These are phyloP conservation scores for Garrulus glandarius DNA, from an alignment of 2,797 vertebrate species.

Conservation along the genomic window DNA sequence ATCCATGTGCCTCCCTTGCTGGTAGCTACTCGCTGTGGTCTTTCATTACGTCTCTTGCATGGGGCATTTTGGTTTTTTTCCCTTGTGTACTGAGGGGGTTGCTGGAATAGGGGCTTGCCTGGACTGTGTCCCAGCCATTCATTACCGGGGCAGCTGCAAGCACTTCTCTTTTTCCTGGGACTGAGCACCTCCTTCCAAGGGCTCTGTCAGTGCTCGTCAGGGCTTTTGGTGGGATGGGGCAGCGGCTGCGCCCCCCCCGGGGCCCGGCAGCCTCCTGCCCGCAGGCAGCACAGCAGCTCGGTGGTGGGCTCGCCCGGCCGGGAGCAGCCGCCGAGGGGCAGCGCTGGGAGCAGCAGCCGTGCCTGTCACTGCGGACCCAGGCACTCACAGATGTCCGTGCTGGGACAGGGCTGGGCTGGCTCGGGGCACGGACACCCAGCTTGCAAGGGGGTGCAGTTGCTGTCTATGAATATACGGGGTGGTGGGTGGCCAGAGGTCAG, in stretches of 20 bases:
- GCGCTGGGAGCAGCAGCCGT: not conserved
- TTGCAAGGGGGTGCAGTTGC: not conserved
- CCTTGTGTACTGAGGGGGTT: not conserved
- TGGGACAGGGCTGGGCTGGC: not conserved
- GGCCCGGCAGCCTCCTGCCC: not conserved
- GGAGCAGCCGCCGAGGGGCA: not conserved
- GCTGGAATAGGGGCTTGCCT: not conserved
- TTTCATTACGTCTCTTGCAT: not conserved
- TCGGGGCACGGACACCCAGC: not conserved
- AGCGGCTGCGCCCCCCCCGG: accelerated
- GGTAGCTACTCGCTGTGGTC: not conserved
- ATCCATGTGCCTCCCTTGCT: not conserved
- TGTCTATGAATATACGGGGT: slow-evolving; percentile 1
- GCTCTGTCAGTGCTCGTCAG: accelerated
- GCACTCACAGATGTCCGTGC: not conserved
- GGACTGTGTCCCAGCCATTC: not conserved
- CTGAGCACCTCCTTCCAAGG: slow-evolving; percentile 6
- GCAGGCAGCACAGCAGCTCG: accelerated
- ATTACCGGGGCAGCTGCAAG: slow-evolving; percentile 18
- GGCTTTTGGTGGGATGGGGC: not conserved
- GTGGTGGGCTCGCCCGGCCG: not conserved
- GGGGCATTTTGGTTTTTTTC: not conserved
- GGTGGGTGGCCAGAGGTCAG: slow-evolving; percentile 34
- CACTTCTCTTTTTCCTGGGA: slow-evolving; percentile 28
- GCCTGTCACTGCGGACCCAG: not conserved